These are phyloP conservation scores for Natator depressus DNA, from an alignment of 2,113 vertebrate genomes.

Conservation along the genomic window DNA sequence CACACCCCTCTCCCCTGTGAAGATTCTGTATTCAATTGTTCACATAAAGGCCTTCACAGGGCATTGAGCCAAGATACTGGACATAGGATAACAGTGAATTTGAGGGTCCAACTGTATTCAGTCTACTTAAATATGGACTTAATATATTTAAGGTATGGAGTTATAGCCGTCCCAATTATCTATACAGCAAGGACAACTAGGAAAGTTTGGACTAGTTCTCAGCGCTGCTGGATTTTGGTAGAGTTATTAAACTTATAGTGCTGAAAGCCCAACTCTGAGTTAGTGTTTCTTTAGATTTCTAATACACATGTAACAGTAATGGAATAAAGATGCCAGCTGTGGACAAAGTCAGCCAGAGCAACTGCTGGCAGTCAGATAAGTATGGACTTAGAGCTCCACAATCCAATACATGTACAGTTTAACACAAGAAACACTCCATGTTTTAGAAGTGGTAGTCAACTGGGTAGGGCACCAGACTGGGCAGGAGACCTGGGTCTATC, in stretches of 20 bases:
- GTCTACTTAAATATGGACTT: conserved; percentile 64
- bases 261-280: neutral
- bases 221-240: neutral
- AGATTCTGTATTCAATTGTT: conserved; percentile 64
- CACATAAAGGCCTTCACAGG: conserved; percentile 40
- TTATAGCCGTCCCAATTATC: neutral
- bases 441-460: neutral
- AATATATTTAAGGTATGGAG: neutral
- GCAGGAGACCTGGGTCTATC: neutral
- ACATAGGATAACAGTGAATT: conserved; percentile 49
- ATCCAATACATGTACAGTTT: too few species aligned
- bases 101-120: conserved; percentile 69
- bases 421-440: too few species aligned
- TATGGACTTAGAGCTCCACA: too few species aligned
- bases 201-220: neutral
- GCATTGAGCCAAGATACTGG: conserved; percentile 59
- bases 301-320: too few species aligned
- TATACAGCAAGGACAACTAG: too few species aligned
- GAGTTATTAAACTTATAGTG: neutral
- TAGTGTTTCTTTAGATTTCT: too few species aligned
- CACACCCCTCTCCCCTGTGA: conserved; percentile 37
- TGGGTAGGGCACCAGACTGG: neutral
- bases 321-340: too few species aligned
- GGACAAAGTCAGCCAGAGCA: too few species aligned
- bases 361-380: too few species aligned